Evolutionary conservation across 2,113 vertebrate species (phyloP).

Genomic region (Monarcha castaneiventris): DNA sequence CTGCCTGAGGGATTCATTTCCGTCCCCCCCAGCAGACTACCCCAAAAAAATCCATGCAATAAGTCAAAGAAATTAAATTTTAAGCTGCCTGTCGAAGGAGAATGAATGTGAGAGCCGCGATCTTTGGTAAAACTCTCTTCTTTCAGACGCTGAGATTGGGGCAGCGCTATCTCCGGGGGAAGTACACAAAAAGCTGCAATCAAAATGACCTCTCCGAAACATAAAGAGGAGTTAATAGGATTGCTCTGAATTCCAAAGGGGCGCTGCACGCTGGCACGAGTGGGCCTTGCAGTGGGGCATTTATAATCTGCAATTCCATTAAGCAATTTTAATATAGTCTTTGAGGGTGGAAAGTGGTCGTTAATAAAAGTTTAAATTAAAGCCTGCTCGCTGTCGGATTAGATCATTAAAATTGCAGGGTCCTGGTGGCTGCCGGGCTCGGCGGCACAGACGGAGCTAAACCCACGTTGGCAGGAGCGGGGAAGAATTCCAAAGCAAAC

Average conservation of each 20-base stretch:
- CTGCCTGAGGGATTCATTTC: background rate
- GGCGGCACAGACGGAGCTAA: background rate
- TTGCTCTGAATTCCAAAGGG: constrained; percentile 52
- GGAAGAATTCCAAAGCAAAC: constrained; percentile 62
- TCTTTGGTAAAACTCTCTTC: constrained; percentile 45
- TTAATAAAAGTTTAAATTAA: constrained; percentile 75
- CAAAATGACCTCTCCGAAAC: constrained; percentile 59
- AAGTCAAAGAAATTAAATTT: constrained; percentile 51
- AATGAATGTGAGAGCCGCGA: constrained; percentile 36
- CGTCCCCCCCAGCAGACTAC: background rate
- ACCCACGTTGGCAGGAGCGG: background rate
- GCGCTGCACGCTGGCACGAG: constrained; percentile 16
- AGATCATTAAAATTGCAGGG: constrained; percentile 70
- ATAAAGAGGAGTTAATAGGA: constrained; percentile 64
- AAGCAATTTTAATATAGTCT: constrained; percentile 67
- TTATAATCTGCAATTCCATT: constrained; percentile 63
- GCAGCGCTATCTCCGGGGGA: constrained; percentile 22
- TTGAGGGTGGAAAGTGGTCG: constrained; percentile 64
- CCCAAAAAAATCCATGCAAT: background rate
- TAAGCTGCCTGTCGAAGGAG: constrained; percentile 7
- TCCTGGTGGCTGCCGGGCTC: constrained; percentile 36
- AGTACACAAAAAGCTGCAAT: constrained; percentile 51
- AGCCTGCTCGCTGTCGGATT: constrained; percentile 56
- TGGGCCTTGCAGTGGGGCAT: constrained; percentile 53
- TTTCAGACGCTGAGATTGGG: background rate